These are phyloP conservation scores for Urophycis tenuis DNA, from an alignment of 2,797 vertebrate genomes.

Conservation along the genomic window DNA sequence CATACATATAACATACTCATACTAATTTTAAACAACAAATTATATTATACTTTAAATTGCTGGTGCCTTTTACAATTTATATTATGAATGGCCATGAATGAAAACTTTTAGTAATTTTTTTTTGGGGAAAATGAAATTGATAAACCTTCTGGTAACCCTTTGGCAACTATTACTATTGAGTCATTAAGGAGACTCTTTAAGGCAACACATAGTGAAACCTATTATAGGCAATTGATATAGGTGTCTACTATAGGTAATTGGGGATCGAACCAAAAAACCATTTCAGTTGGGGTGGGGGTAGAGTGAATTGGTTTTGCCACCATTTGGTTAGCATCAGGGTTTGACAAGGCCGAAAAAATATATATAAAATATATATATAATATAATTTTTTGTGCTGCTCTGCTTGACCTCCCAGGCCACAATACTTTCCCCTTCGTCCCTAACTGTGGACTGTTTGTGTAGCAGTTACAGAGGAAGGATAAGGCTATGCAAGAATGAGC, in stretches of 20 bases:
- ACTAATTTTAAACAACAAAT: neutral
- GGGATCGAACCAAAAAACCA: neutral
- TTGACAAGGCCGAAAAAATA: neutral
- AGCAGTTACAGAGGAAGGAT: constrained; percentile 7
- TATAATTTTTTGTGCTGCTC: too few species aligned
- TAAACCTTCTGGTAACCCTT: constrained; percentile 7
- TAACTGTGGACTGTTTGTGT: constrained; percentile 10
- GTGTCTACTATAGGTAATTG: too few species aligned
- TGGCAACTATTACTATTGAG: neutral
- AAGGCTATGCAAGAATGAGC: constrained; percentile 2
- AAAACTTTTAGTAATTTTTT: too few species aligned
- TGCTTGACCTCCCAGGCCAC: constrained; percentile 19
- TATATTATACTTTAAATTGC: neutral
- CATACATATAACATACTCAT: too few species aligned
- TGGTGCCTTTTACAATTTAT: neutral
- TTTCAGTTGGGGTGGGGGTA: too few species aligned
- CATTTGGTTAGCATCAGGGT: neutral
- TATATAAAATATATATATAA: constrained; percentile 37
- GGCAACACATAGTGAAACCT: neutral
- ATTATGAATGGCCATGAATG: too few species aligned
- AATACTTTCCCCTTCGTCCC: constrained; percentile 23
- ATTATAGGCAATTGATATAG: too few species aligned
- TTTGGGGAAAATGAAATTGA: neutral
- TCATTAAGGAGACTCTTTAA: neutral
- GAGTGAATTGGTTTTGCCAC: neutral